Evolutionary conservation across 1,140 invertebrate genomes (phyloP).

Genomic region (Ostrea denselamellosa): DNA sequence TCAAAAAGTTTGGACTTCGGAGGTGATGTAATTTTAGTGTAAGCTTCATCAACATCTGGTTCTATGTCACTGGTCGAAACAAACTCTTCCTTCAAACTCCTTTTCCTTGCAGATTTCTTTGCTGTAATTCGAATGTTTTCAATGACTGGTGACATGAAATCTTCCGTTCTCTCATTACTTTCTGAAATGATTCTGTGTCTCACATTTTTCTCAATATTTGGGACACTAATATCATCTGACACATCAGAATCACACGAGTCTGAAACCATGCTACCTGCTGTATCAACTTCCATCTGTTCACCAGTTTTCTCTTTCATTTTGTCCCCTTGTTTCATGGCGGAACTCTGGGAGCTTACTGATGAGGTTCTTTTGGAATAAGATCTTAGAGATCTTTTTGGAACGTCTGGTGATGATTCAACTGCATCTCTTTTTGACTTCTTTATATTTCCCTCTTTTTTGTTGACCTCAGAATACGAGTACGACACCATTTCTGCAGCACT

Average conservation of each 20-base stretch:
- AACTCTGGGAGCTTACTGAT: background rate
- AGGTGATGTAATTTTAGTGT: background rate
- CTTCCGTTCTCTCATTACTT: background rate
- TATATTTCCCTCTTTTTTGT: background rate
- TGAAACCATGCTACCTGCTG: background rate
- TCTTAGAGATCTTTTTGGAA: background rate
- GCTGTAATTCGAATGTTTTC: background rate
- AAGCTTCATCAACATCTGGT: background rate
- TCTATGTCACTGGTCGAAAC: background rate
- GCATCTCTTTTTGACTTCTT: background rate
- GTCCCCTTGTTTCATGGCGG: background rate
- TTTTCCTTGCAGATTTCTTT: background rate
- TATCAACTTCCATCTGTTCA: background rate
- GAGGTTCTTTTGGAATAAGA: background rate
- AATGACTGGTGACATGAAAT: slow-evolving; percentile 1
- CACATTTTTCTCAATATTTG: background rate
- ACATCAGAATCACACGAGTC: slow-evolving; percentile 8
- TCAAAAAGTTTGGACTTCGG: background rate
- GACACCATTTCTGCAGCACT: too few species aligned
- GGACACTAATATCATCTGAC: background rate
- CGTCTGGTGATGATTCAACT: background rate
- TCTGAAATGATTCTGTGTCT: background rate
- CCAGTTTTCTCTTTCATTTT: background rate
- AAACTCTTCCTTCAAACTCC: background rate
- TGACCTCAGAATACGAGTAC: background rate